Base-by-base conservation (phyloP, 2,113 vertebrate species). In the Colistium nudipinnis region DNA sequence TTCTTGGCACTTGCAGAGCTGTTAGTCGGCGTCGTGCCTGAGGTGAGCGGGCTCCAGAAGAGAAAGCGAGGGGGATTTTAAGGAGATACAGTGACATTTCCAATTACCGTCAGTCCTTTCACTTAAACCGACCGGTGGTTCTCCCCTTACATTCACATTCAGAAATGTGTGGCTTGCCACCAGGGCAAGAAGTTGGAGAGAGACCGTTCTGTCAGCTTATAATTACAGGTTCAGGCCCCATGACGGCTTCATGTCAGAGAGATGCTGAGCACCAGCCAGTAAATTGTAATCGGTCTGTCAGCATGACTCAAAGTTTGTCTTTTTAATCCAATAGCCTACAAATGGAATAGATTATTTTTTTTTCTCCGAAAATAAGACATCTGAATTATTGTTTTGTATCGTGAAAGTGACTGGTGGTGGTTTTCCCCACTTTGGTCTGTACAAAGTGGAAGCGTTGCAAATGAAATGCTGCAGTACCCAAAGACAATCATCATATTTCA, bases 31-130 rank as follows among this genome's bases (percentile, higher is more conserved):
- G 54, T 59, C 25, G n/a, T 47, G 74, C 38, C 60, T 53, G 4
- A 13, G 69, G 56, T 68, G 71, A 60, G 62, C 17, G 38, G 13
- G 38, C 62, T 77, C 47, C 41, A 39, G n/a, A 19, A 0, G 59
- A 17, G 60, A 41, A 17, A 35, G 53, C 59, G 13, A 24, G 12
- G 8, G 4, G 57, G n/a, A 6, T 70, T 66, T 82, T 67, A 71
- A 64, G 57, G 38, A 54, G 73, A 72, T 72, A 48, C 62, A 43
- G 31, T 80, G 85, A 82, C 76, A 77, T 71, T 80, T 79, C 57
- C 81, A 82, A 74, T 87, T 77, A 80, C 48, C 14, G 24, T 74
- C 81, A 68, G 19, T 47, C 61, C 69, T 76, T 59, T 68, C 24
- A 20, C 55, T 75, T 65, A 55, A 70, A 62, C 2, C 6, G 62